Evolutionary conservation across 2,888 invertebrate genomes (phyloP), one percentile per base, ranked within the genome.

Genomic region (Therioaphis trifolii): DNA sequence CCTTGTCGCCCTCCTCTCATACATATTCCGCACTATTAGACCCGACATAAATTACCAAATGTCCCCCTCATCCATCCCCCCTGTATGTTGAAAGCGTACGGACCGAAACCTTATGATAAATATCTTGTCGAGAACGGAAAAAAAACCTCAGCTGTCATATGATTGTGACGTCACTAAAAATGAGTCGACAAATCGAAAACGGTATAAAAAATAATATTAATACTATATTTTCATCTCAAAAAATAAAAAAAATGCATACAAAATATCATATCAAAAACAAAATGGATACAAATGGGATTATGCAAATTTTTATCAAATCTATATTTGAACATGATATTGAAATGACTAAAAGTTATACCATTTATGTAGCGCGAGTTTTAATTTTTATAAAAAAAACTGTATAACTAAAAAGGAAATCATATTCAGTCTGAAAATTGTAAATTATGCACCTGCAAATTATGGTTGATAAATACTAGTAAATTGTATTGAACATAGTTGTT

Each of bases 11-110:
- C 61, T 80, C 35, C 58, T 29, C 71, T 61, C 61, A 80, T 80
- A 61, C 58, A 72, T 80, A 80, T 71, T 61, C 80, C 61, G 61
- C 29, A 61, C 80, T 72, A 61, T 80, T 80, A 80, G 71, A 72
- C 71, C 71, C 35, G 72, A 80, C 80, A 80, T 80, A 80, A 80
- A 80, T 80, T 80, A 80, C 61, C 71, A 61, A 61, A 72, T 27
- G 55, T 71, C 27, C 46, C 29, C 43, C 55, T 27, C 29, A 27
- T 15, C 43, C 49, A 9, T 46, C 58, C 15, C 43, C 55, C 40
- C 1, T 55, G 18, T 46, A 80, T 40, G 52, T 15, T 21, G 24
- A 78, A 76, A 76, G 55, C 77, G 79, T 71, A 79, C 79, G 15
- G n/a, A 24, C 52, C 27, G 29, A 58, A 24, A 71, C 58, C 71